Conservation (phyloP, 2,113 vertebrate genomes). For the Cacatua alba region DNA sequence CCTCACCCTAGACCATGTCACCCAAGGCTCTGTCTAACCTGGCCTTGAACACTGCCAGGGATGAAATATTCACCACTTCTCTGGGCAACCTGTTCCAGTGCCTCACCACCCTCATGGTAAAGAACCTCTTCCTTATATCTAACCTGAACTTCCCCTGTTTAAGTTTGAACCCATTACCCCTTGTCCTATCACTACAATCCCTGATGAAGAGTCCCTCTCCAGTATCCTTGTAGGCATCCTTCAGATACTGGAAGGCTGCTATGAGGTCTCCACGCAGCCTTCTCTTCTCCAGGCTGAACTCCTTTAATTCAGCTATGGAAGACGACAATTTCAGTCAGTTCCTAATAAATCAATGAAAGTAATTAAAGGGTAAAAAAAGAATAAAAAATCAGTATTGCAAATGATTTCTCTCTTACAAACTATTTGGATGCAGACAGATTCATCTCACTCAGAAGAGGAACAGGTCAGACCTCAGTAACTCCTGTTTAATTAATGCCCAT, state of each 20-base stretch:
- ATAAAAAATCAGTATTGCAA: not conserved
- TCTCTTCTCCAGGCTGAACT: not conserved
- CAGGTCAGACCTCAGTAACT: not conserved
- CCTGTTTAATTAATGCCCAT: not conserved
- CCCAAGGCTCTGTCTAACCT: not conserved
- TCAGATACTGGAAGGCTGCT: not conserved
- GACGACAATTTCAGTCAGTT: not conserved
- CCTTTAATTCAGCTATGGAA: not conserved
- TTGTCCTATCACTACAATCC: not conserved
- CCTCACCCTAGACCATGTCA: not conserved
- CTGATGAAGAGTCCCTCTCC: not conserved
- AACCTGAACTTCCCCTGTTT: not conserved
- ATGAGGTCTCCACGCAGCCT: not conserved
- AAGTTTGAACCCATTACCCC: not conserved
- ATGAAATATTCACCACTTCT: not conserved
- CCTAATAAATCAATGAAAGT: not conserved
- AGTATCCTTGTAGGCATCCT: not conserved
- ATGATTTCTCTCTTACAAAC: rapidly evolving
- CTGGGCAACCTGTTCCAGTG: not conserved
- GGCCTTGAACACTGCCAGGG: not conserved
- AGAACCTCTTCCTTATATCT: not conserved
- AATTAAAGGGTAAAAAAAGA: not conserved
- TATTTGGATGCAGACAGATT: not conserved
- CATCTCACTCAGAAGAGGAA: not conserved
- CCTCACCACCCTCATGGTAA: not conserved